These are phyloP conservation scores for Pica pica DNA, from an alignment of 2,113 vertebrate genomes.

Conservation along the genomic window DNA sequence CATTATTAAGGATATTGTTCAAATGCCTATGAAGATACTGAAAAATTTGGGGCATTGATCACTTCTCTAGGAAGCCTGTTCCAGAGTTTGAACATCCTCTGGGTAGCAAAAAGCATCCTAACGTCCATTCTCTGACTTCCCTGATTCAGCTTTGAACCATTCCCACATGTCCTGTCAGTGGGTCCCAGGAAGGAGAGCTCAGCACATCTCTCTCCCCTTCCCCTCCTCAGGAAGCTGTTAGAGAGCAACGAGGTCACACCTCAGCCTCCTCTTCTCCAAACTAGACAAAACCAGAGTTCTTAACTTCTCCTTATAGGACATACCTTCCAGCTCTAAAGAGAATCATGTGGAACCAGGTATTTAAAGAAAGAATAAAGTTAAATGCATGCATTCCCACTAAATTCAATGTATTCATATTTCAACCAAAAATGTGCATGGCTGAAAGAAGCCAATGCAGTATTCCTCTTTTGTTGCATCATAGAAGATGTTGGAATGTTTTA, in stretches of 20 bases:
- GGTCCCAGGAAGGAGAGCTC: background rate
- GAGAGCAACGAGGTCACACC: fast-evolving
- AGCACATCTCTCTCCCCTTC: fast-evolving
- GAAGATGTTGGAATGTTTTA: background rate
- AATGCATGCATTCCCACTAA: background rate
- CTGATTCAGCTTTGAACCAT: background rate
- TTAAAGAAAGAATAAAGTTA: background rate
- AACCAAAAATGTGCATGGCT: background rate
- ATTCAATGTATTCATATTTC: background rate
- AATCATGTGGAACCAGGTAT: background rate
- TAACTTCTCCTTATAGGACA: background rate
- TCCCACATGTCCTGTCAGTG: fast-evolving
- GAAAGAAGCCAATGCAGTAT: background rate
- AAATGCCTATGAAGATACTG: background rate
- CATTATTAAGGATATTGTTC: background rate
- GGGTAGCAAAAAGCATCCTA: background rate
- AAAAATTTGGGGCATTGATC: background rate
- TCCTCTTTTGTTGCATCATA: background rate
- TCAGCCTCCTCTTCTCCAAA: background rate
- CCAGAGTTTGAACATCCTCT: background rate
- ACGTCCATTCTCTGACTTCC: background rate
- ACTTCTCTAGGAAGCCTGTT: background rate
- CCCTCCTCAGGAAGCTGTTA: background rate
- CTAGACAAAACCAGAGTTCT: background rate
- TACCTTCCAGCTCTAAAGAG: background rate